phyloP scores from a whole-genome alignment of 2,113 vertebrate genomes.

The Caranx ignobilis region DNA sequence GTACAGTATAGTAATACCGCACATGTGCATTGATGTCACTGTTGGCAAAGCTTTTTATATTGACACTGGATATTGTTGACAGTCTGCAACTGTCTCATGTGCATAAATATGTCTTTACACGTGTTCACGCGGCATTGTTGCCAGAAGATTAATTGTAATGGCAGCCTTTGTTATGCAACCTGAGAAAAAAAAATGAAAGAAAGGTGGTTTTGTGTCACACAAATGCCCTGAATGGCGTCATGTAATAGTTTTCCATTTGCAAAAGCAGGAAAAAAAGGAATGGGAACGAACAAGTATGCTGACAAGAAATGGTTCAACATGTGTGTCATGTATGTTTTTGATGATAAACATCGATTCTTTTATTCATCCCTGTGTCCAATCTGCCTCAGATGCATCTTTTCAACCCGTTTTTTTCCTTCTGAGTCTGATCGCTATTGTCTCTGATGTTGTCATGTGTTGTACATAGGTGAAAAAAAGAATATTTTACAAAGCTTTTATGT shows the following conservation, averaged over 20 bases:
- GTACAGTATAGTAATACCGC: conserved; percentile 2
- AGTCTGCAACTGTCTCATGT: conserved; percentile 16
- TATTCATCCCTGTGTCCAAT: conserved; percentile 16
- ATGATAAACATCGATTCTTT: conserved; percentile 13
- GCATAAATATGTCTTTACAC: conserved; percentile 36
- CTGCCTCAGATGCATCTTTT: conserved; percentile 38
- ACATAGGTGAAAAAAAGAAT: conserved; percentile 78
- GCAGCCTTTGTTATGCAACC: conserved; percentile 13
- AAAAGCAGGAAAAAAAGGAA: conserved; percentile 22
- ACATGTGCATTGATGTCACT: conserved; percentile 39
- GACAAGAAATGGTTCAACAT: neutral
- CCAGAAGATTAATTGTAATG: conserved; percentile 20
- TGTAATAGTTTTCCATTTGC: conserved; percentile 12
- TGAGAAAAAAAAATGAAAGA: conserved; percentile 1
- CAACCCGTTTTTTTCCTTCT: neutral
- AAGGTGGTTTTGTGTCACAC: neutral
- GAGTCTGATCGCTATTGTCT: conserved; percentile 48
- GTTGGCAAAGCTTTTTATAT: conserved; percentile 39
- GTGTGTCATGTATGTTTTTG: conserved; percentile 26
- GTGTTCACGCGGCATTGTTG: neutral
- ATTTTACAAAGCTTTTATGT: conserved; percentile 84
- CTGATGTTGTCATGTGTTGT: conserved; percentile 80
- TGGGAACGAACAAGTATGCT: conserved; percentile 18
- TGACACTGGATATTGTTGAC: conserved; percentile 35
- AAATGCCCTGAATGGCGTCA: conserved; percentile 4